These are phyloP conservation scores for Phyllostomus hastatus DNA, from an alignment of 2,113 vertebrate genomes.

Conservation along the genomic window DNA sequence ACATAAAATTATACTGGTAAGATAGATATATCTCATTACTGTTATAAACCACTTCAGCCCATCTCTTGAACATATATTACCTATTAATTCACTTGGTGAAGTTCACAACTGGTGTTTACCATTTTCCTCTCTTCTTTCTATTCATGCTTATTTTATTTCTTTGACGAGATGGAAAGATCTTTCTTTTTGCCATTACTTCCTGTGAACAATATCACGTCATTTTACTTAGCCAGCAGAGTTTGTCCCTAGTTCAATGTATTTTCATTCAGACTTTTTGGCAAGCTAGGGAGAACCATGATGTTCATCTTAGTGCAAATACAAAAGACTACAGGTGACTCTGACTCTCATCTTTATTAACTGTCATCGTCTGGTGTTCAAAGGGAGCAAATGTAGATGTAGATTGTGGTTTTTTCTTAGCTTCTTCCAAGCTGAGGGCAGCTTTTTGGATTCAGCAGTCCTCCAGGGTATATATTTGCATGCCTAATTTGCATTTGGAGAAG, in stretches of 20 bases:
- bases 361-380: not conserved
- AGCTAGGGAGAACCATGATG: not conserved
- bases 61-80: conserved; percentile 13
- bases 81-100: not conserved
- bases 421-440: not conserved
- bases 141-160: not conserved
- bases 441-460: not conserved
- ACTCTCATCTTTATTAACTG: conserved; percentile 38
- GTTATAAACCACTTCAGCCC: conserved; percentile 48
- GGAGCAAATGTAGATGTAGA: not conserved
- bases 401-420: conserved; percentile 10
- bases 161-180: conserved; percentile 19
- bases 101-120: not conserved
- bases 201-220: not conserved
- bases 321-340: conserved; percentile 29
- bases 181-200: conserved; percentile 28
- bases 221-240: conserved; percentile 19
- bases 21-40: conserved; percentile 60
- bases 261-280: conserved; percentile 16
- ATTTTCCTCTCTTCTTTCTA: not conserved
- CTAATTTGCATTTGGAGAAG: conserved; percentile 42
- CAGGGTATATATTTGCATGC: not conserved
- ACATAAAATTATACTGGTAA: conserved; percentile 71
- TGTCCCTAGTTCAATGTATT: conserved; percentile 14
- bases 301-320: conserved; percentile 31